Percentiles rank a stretch among this genome's conserved stretches.
These are phyloP conservation scores for Anableps anableps DNA, from an alignment of 2,797 vertebrate species.

Conservation along the genomic window DNA sequence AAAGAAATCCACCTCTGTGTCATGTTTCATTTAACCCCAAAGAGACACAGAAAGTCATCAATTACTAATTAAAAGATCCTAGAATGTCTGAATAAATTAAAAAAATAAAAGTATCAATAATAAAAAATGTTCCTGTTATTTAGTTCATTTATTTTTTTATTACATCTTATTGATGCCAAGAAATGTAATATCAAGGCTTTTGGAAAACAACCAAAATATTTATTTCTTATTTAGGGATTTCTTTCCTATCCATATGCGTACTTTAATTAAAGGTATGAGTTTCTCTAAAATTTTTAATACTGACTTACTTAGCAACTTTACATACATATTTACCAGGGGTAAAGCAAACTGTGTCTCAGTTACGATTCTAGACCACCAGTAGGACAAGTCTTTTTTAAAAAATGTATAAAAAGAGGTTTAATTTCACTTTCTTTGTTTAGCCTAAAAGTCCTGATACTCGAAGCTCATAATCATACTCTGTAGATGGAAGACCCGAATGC, in stretches of 20 bases:
- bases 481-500: not conserved
- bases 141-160: not conserved
- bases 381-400: conserved; percentile 15
- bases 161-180: not conserved
- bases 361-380: conserved; percentile 34
- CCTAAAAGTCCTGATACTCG: conserved; percentile 7
- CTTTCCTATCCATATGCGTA: too few relatives aligned
- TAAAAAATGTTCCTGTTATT: not conserved
- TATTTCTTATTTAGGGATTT: not conserved
- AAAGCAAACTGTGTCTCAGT: not conserved
- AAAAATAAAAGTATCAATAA: not conserved
- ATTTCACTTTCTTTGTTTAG: conserved; percentile 14
- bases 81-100: not conserved
- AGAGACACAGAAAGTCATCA: not conserved
- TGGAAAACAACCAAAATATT: not conserved
- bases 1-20: not conserved
- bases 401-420: conserved; percentile 15
- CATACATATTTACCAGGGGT: not conserved
- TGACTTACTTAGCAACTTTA: not conserved
- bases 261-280: too few relatives aligned
- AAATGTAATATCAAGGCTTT: too few relatives aligned
- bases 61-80: not conserved
- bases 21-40: not conserved
- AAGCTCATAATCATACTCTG: conserved; percentile 5
- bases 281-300: not conserved